These are phyloP conservation scores for Kryptopterus vitreolus DNA, from an alignment of 2,797 vertebrate species.

Conservation along the genomic window DNA sequence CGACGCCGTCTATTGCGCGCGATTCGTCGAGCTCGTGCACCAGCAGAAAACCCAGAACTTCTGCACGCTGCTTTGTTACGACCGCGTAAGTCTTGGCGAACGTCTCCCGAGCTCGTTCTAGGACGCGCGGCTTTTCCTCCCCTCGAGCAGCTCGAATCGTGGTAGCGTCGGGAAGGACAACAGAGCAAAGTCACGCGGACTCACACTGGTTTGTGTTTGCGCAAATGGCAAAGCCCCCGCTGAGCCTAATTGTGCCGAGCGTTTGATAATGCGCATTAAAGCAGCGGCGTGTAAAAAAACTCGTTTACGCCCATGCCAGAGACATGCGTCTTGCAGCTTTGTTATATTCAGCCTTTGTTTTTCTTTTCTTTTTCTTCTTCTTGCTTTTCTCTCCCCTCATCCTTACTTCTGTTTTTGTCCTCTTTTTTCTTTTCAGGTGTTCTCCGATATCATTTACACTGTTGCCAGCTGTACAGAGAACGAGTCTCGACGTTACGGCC, in stretches of 20 bases:
- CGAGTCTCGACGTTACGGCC: conserved; percentile 96
- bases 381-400: neutral
- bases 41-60: conserved; percentile 98
- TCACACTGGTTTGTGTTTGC: conserved; percentile 27
- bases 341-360: neutral
- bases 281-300: conserved; percentile 22
- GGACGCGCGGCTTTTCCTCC: neutral
- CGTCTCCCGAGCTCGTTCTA: neutral
- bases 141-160: conserved; percentile 10
- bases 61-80: conserved; percentile 97
- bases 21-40: conserved; percentile 97
- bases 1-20: conserved; percentile 96
- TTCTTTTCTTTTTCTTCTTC: neutral
- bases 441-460: conserved; percentile 98
- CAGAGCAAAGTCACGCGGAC: conserved; percentile 6
- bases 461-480: conserved; percentile 99
- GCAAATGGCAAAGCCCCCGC: conserved; percentile 25
- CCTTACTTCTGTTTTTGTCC: neutral
- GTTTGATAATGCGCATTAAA: conserved; percentile 48
- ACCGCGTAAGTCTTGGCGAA: conserved; percentile 81
- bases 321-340: neutral
- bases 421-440: conserved; percentile 78
- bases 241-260: conserved; percentile 37
- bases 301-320: conserved; percentile 10
- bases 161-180: neutral